phyloP scores from a whole-genome alignment of 2,797 vertebrate genomes.

The Hypotaenidia okinawae region DNA sequence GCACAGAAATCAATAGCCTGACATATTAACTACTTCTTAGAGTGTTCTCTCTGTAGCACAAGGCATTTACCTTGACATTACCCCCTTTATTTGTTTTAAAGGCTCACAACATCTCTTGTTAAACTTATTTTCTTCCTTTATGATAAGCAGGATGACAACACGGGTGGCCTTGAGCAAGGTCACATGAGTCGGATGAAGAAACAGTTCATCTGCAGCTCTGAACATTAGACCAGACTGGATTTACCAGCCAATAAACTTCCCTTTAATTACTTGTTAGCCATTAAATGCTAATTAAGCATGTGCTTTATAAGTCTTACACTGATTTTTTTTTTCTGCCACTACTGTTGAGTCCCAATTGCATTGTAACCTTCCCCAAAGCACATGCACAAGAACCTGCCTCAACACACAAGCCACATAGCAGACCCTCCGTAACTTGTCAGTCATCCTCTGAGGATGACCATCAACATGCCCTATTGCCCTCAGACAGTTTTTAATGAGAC shows the following conservation, averaged over 20 bases:
- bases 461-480: not conserved
- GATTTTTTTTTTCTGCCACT: not conserved
- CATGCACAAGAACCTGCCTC: not conserved
- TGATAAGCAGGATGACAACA: not conserved
- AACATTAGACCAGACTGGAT: not conserved
- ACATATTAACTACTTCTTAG: not conserved
- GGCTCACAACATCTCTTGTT: not conserved
- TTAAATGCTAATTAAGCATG: not conserved
- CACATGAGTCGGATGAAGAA: not conserved
- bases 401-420: not conserved
- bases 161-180: not conserved
- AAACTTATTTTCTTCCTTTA: not conserved
- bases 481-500: not conserved
- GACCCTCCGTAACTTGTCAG: rapidly evolving
- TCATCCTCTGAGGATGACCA: not conserved
- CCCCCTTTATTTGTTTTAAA: not conserved
- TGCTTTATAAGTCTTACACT: not conserved
- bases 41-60: not conserved
- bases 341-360: not conserved
- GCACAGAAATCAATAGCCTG: not conserved
- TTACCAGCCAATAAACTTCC: not conserved
- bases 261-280: not conserved
- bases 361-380: rapidly evolving
- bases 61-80: not conserved
- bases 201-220: not conserved